Evolutionary conservation across 2,888 invertebrate genomes (phyloP).

Genomic region (Cataglyphis rosenhaueri): DNA sequence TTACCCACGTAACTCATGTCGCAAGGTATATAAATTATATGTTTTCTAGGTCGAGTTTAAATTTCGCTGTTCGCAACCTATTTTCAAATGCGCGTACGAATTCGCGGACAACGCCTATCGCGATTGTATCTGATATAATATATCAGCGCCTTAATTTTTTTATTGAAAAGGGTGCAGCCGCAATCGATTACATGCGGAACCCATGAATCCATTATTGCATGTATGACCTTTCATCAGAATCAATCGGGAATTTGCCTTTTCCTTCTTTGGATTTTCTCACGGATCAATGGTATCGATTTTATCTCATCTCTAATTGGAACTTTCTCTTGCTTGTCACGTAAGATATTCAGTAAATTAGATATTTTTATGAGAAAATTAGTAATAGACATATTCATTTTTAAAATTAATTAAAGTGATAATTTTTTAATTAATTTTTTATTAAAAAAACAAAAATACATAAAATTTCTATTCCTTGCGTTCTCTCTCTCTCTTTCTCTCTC

Average conservation of each 20-base stretch:
- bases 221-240: conserved; percentile 31
- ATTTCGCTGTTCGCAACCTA: conserved; percentile 25
- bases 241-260: conserved; percentile 28
- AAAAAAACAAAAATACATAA: not conserved
- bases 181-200: conserved; percentile 43
- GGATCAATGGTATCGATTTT: conserved; percentile 20
- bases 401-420: not conserved
- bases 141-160: conserved; percentile 42
- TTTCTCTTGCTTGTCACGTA: conserved; percentile 22
- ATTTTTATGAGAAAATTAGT: not conserved
- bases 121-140: conserved; percentile 31
- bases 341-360: not conserved
- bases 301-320: conserved; percentile 17
- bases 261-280: conserved; percentile 43
- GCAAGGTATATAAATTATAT: conserved; percentile 40
- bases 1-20: conserved; percentile 23
- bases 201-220: conserved; percentile 33
- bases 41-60: conserved; percentile 37
- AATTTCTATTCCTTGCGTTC: not conserved
- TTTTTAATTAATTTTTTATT: not conserved
- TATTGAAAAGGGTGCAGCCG: conserved; percentile 44
- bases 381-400: not conserved
- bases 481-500: not conserved
- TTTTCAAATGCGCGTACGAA: conserved; percentile 27
- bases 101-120: conserved; percentile 42